Evolutionary conservation across 1,140 invertebrate species (phyloP).

Genomic region (Drosophila grimshawi): DNA sequence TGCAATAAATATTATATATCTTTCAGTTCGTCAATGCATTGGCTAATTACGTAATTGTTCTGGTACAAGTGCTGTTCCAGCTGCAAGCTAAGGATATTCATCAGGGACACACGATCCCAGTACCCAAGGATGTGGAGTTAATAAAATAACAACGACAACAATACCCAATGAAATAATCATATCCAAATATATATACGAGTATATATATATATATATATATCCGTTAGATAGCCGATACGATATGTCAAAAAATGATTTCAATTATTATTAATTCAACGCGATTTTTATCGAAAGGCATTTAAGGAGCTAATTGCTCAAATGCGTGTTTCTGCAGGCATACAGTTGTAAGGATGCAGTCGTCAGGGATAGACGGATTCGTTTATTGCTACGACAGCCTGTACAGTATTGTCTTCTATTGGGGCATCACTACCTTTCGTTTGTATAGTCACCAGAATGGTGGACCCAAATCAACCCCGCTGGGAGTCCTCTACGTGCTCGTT

Average conservation of each 20-base stretch:
- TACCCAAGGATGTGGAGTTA: slow-evolving; percentile 59
- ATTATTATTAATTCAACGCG: slow-evolving; percentile 13
- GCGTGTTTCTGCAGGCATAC: neutral
- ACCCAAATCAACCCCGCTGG: slow-evolving; percentile 18
- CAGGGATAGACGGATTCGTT: slow-evolving; percentile 35
- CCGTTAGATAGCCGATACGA: slow-evolving; percentile 18
- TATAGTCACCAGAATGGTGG: slow-evolving; percentile 9
- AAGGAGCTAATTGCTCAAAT: neutral
- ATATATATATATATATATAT: slow-evolving; percentile 10
- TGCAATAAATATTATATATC: neutral
- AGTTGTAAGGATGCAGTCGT: neutral
- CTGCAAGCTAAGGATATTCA: slow-evolving; percentile 52
- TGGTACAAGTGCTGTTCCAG: slow-evolving; percentile 75
- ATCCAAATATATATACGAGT: neutral
- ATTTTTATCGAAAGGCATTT: slow-evolving; percentile 21
- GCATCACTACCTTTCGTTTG: slow-evolving; percentile 57
- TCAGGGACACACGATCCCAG: neutral
- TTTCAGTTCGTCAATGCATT: slow-evolving; percentile 65
- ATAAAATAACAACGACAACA: neutral
- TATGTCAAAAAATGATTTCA: slow-evolving; percentile 21
- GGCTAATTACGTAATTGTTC: slow-evolving; percentile 70
- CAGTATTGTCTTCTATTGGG: slow-evolving; percentile 51
- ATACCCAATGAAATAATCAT: too few relatives aligned
- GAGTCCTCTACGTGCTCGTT: slow-evolving; percentile 31
- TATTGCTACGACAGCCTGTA: slow-evolving; percentile 61